Conservation (phyloP, 1,140 invertebrate species). For the Microvelia longipes region DNA sequence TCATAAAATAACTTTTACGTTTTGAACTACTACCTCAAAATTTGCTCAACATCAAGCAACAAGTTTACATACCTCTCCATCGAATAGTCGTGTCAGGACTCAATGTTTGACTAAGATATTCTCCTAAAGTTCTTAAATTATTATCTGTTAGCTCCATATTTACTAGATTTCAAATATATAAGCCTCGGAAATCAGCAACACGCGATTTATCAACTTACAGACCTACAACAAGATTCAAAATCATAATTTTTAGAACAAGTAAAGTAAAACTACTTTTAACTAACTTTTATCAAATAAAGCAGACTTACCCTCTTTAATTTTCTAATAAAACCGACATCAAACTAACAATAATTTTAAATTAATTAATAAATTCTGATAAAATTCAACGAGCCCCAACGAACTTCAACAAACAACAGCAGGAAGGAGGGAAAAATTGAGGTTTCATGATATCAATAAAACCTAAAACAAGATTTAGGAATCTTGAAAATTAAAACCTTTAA, state of each 20-base stretch:
- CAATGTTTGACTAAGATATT: conserved; percentile 78
- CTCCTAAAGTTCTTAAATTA: conserved; percentile 60
- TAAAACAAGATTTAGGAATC: not conserved
- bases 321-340: not conserved
- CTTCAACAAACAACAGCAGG: not conserved
- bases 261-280: not conserved
- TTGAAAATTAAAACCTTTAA: too few species aligned
- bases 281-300: not conserved
- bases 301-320: not conserved
- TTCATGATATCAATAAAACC: not conserved
- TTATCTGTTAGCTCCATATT: conserved; percentile 76
- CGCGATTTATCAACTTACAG: not conserved
- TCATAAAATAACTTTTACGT: too few species aligned
- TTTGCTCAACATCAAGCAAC: not conserved
- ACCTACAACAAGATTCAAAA: not conserved
- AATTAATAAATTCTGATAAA: not conserved
- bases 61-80: conserved; percentile 52
- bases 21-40: too few species aligned
- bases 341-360: not conserved
- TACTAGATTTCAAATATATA: not conserved
- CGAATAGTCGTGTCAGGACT: conserved; percentile 63
- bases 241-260: not conserved
- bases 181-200: not conserved
- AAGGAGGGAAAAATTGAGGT: not conserved
- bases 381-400: not conserved